These are phyloP conservation scores for Astatotilapia flaviijosephi DNA, from an alignment of 2,113 vertebrate species.

Conservation along the genomic window DNA sequence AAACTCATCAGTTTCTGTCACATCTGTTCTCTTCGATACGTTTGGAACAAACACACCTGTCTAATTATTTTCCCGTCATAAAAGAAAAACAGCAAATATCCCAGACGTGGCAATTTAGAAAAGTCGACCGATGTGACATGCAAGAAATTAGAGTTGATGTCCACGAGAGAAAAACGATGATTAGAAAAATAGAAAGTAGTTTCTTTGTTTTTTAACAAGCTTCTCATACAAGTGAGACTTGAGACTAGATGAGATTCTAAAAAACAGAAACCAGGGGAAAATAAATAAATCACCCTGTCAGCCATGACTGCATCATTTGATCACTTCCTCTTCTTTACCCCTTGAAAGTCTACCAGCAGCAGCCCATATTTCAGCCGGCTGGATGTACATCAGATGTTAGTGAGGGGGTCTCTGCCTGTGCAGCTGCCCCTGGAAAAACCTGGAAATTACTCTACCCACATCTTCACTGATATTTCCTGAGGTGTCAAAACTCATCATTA, in stretches of 20 bases:
- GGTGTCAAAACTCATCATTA: background rate
- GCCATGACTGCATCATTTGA: background rate
- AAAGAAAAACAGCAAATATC: background rate
- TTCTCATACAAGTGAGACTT: background rate
- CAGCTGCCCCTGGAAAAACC: background rate
- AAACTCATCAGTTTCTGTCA: background rate
- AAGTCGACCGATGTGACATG: no score
- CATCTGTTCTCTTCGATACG: background rate
- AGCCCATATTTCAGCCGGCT: rapidly evolving
- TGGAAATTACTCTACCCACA: background rate
- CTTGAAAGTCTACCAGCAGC: background rate
- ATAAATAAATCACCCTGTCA: background rate
- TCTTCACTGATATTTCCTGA: background rate
- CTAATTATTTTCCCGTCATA: background rate
- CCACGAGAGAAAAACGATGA: background rate
- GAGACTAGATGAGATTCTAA: rapidly evolving
- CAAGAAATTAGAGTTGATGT: background rate
- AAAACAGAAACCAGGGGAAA: background rate
- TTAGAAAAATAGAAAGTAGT: background rate
- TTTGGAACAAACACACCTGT: background rate
- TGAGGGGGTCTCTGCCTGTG: background rate
- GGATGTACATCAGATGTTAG: background rate
- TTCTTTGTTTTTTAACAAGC: background rate
- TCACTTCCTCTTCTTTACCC: background rate
- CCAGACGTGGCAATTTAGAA: background rate